A percentile compares a stretch with the other conserved stretches of the same genome.
phyloP scores from a whole-genome alignment of 1,140 invertebrate species.

The Cydia pomonella region DNA sequence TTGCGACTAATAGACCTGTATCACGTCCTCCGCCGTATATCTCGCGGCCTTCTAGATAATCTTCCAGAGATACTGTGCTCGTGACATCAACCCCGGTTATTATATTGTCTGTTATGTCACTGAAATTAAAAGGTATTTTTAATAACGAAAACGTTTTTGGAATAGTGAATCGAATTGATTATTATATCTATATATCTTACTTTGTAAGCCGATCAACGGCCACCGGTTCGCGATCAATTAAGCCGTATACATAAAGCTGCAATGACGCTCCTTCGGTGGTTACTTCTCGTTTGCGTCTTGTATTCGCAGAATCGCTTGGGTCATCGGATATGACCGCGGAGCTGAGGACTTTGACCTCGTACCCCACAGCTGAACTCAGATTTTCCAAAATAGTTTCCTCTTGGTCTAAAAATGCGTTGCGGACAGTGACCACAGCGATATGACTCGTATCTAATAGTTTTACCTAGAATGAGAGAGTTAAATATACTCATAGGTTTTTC shows the following conservation, averaged over 20 bases:
- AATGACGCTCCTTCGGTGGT: slow-evolving; percentile 47
- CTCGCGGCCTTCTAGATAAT: slow-evolving; percentile 62
- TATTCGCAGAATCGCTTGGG: slow-evolving; percentile 36
- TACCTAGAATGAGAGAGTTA: slow-evolving; percentile 52
- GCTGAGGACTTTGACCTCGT: slow-evolving; percentile 61
- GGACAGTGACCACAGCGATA: slow-evolving; percentile 64
- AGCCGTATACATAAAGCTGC: slow-evolving; percentile 66
- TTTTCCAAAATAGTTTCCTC: slow-evolving; percentile 54
- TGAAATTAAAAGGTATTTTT: slow-evolving; percentile 44
- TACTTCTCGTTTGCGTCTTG: slow-evolving; percentile 41
- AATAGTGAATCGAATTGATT: slow-evolving; percentile 10
- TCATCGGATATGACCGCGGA: slow-evolving; percentile 56
- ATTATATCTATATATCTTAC: slow-evolving; percentile 40
- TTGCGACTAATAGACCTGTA: slow-evolving; percentile 61
- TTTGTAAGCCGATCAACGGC: slow-evolving; percentile 47
- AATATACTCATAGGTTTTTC: slow-evolving; percentile 17
- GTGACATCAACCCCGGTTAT: slow-evolving; percentile 50
- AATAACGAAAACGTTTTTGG: background rate
- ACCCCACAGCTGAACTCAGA: slow-evolving; percentile 55
- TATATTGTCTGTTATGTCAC: slow-evolving; percentile 59
- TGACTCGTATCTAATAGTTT: slow-evolving; percentile 57
- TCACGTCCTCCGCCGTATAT: slow-evolving; percentile 56
- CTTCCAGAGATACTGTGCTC: slow-evolving; percentile 59
- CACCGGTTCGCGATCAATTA: slow-evolving; percentile 59
- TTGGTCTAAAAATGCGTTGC: slow-evolving; percentile 60